Base-by-base conservation (phyloP, 2,888 invertebrate species). In the Baronia brevicornis region DNA sequence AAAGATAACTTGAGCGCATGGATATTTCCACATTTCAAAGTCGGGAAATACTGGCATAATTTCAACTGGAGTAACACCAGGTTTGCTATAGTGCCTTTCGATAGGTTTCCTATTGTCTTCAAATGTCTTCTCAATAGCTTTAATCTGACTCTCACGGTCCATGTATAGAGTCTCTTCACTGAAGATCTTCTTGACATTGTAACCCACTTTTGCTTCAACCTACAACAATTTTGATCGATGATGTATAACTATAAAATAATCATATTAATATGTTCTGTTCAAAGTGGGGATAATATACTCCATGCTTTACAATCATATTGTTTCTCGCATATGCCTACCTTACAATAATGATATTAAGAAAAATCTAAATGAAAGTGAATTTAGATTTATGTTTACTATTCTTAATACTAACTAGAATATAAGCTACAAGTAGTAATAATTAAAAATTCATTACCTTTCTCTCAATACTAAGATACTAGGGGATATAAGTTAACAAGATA, bases 161-260 rank as follows among this genome's bases (percentile, higher is more conserved):
- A 97, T 94, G 69, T 97, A 98, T 13, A 97, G 75, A 0, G 96
- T 95, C 63, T 97, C 97, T 57, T 95, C 95, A 60, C 94, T 90
- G 51, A 94, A 88, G 62, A 92, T 93, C 73, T 97, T 97, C 73
- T 98, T 98, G 50, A 98, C 95, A 74, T 96, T 97, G 77, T 95
- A 98, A 62, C 98, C 99, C 34, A 99, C 97, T 89, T 97, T 98
- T 0, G 98, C 97, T 86, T 99, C 99, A 64, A 97, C 96, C 85
- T 85, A 46, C 12, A 61, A 43, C 11, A 14, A 9, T 17, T 5
- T 2, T 23, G 21, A 30, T 11, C 12, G 12, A 22, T 4, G 12
- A 24, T 20, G 2, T 15, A 22, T 2, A 13, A 14, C 12, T 20
- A 8, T 3, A 20, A 20, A n/a, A 4, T 5, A 20, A n/a, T 5